Base-by-base conservation (phyloP, 2,113 vertebrate species). In the Sebastes fasciatus region DNA sequence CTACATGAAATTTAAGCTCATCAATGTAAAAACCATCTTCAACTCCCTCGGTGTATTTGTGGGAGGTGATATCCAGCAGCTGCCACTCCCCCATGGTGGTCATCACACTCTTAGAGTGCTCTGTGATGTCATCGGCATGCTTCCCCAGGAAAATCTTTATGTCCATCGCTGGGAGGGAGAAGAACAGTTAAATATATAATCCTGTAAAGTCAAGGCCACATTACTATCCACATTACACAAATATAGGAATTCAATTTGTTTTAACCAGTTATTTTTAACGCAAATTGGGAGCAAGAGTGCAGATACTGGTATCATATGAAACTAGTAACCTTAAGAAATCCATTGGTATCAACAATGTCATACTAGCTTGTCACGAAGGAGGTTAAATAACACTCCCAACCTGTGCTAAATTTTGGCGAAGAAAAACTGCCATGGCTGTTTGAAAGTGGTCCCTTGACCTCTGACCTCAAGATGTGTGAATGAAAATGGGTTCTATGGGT, bases 21-120 rank as follows among this genome's bases (percentile, higher is more conserved):
- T 94, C 92, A 2, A 84, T 51, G 2, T 48, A 2, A 26, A 26
- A 26, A 0, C 8, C 0, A 0, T 40, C 0, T 1, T 42, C 0
- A 12, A 0, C 0, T 11, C 7, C 6, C 0, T 0, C 0, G 0
- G 0, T 4, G 9, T 1, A 0, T 11, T 90, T n/a, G 4, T 52
- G 0, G n/a, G 52, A 12, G 1, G 63, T 88, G 52, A 96, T 94
- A 14, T 93, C 87, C 42, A 94, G 68, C 48, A 96, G 88, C 73
- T 95, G 85, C 95, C 95, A 96, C 69, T 96, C 95, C 17, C 94
- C 95, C 80, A 92, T 89, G 5, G 93, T 94, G 17, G 91, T 86
- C 71, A 96, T 94, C 48, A 93, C 74, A 0, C 0, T 0, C 23
- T 86, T 88, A 46, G 95, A 95, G 0, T 0, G 0, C n/a, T 48